These are phyloP conservation scores for Trachymyrmex septentrionalis DNA, from an alignment of 1,140 invertebrate genomes.

Conservation along the genomic window DNA sequence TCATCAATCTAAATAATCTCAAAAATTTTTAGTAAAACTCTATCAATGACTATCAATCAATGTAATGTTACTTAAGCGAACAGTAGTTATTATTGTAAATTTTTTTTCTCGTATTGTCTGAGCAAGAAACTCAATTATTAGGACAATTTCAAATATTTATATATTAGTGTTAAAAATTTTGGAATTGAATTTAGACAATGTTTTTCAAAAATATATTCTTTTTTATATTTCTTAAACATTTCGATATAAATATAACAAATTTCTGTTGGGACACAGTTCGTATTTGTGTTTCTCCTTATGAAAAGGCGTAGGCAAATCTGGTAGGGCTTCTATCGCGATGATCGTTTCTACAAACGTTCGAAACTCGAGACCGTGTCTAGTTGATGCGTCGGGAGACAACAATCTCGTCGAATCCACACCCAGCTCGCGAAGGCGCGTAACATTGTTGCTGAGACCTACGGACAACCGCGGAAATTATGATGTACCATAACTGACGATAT, in stretches of 20 bases:
- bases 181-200: neutral
- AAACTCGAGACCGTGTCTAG: constrained; percentile 72
- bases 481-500: constrained; percentile 73
- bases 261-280: neutral
- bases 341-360: constrained; percentile 71
- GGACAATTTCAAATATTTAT: neutral
- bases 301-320: constrained; percentile 38
- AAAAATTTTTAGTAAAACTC: neutral
- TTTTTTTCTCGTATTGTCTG: no score
- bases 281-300: constrained; percentile 27
- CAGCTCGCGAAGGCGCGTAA: constrained; percentile 57
- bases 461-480: constrained; percentile 75
- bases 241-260: neutral
- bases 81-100: neutral
- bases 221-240: neutral
- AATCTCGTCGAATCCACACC: constrained; percentile 72
- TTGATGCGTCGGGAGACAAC: constrained; percentile 63
- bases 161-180: no score
- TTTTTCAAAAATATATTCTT: neutral
- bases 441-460: constrained; percentile 57
- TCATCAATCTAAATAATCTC: neutral
- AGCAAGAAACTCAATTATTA: neutral
- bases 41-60: no score
- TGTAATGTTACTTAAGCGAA: neutral
- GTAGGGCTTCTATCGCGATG: constrained; percentile 28